Conservation (phyloP, 2,888 invertebrate species). For the Apamea monoglypha region DNA sequence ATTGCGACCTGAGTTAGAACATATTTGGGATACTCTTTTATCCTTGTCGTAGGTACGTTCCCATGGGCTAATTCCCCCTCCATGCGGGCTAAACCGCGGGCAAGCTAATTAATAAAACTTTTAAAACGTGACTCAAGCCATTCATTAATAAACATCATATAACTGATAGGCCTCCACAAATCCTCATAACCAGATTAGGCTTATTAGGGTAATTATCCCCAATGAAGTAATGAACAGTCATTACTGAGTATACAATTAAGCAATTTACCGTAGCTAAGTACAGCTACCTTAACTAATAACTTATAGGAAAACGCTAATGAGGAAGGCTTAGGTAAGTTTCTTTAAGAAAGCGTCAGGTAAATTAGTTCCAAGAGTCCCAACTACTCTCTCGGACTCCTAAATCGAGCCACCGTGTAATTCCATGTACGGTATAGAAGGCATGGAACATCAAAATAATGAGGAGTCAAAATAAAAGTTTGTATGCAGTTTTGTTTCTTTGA, state of each 20-base stretch:
- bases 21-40: background rate
- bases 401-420: background rate
- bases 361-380: conserved; percentile 28
- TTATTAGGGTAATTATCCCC: conserved; percentile 2
- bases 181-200: background rate
- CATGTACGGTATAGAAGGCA: background rate
- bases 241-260: background rate
- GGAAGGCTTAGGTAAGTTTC: conserved; percentile 32
- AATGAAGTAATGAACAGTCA: conserved; percentile 23
- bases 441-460: background rate
- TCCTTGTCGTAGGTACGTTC: background rate
- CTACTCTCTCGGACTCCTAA: background rate
- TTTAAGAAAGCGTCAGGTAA: conserved; percentile 33
- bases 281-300: conserved; percentile 35
- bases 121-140: background rate
- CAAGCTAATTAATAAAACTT: background rate
- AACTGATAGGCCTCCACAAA: background rate
- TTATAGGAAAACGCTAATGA: conserved; percentile 25
- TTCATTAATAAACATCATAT: background rate
- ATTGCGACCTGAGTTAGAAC: background rate
- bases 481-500: background rate
- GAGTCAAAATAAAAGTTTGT: background rate
- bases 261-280: conserved; percentile 2
- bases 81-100: background rate
- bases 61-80: background rate